Conservation (phyloP, 2,797 vertebrate species). For the Leptoclinus maculatus region DNA sequence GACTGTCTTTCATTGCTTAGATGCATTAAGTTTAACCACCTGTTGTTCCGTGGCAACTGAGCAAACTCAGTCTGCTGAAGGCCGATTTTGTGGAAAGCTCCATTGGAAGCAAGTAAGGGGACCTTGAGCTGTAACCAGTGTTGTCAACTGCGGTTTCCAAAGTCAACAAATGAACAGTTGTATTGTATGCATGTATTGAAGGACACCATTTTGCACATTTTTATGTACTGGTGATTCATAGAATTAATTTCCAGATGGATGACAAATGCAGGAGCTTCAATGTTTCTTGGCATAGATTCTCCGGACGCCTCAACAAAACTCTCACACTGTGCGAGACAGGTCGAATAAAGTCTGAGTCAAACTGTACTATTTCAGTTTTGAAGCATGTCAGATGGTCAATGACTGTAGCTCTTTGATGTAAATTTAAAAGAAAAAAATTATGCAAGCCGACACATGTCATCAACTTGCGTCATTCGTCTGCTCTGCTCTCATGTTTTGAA, state of each 20-base stretch:
- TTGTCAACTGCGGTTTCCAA: not conserved
- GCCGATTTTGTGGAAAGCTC: not conserved
- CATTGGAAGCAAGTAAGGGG: not conserved
- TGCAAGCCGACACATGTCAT: not conserved
- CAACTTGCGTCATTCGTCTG: slow-evolving; percentile 1
- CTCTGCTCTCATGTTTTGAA: not conserved
- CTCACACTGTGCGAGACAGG: not conserved
- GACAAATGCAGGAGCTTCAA: not conserved
- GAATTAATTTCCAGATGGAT: not conserved
- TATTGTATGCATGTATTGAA: not conserved
- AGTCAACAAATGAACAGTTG: not conserved
- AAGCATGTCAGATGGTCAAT: not conserved
- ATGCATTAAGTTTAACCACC: not conserved
- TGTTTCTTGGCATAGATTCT: not conserved
- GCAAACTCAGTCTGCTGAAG: not conserved
- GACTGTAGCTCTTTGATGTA: not conserved
- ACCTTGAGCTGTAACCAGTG: not conserved
- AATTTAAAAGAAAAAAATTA: not conserved
- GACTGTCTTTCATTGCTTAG: not conserved
- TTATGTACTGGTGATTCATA: not conserved
- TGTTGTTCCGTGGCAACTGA: not conserved
- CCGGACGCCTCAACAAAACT: not conserved
- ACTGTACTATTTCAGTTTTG: not conserved
- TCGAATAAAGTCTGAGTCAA: not conserved
- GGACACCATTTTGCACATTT: not conserved